Evolutionary conservation across 2,888 invertebrate species (phyloP).

Genomic region (Troides helena): DNA sequence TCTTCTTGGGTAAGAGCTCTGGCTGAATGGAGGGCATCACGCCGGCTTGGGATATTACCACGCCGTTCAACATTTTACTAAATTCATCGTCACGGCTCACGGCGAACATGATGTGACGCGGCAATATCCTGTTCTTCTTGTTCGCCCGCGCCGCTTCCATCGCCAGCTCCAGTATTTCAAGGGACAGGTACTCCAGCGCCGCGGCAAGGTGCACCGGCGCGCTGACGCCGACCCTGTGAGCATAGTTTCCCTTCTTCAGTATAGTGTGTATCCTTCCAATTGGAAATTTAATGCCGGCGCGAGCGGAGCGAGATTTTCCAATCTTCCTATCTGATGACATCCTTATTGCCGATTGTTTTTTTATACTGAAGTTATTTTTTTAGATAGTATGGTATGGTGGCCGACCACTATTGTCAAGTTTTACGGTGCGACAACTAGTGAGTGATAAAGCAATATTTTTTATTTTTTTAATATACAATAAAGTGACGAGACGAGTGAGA

Average conservation of each 20-base stretch:
- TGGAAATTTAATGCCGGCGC: constrained; percentile 78
- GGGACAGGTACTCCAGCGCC: constrained; percentile 83
- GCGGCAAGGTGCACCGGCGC: constrained; percentile 79
- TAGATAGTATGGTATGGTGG: too few species aligned
- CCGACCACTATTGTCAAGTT: not conserved
- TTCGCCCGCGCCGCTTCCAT: constrained; percentile 83
- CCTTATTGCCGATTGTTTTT: not conserved
- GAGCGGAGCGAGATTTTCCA: constrained; percentile 58
- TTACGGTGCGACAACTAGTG: constrained; percentile 3
- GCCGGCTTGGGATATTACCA: constrained; percentile 56
- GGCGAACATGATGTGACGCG: constrained; percentile 56
- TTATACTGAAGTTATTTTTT: too few species aligned
- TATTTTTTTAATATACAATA: too few species aligned
- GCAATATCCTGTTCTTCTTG: constrained; percentile 79
- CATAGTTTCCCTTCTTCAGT: constrained; percentile 81
- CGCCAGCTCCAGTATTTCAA: constrained; percentile 84
- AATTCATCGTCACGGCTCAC: constrained; percentile 62
- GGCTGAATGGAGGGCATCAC: constrained; percentile 56
- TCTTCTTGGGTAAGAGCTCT: constrained; percentile 57
- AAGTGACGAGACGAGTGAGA: too few species aligned
- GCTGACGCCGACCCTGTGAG: constrained; percentile 77
- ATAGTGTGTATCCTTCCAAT: constrained; percentile 80
- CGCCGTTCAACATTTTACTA: constrained; percentile 50
- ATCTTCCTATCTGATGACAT: constrained; percentile 43
- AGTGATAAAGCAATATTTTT: not conserved